Base-by-base conservation (phyloP, 2,888 invertebrate genomes). In the Ochlodes sylvanus region DNA sequence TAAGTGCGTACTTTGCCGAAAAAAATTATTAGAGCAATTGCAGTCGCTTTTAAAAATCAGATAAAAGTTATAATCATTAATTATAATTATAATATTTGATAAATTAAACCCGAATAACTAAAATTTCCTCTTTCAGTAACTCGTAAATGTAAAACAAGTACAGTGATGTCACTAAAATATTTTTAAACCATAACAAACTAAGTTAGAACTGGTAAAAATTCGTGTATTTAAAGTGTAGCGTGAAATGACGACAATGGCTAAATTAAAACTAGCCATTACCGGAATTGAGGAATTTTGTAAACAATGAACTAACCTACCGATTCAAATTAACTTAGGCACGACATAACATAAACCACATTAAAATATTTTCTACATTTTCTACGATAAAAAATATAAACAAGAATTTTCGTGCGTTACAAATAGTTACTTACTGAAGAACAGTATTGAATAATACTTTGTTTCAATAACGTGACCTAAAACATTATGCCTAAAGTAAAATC, bases 401-500 rank as follows among this genome's bases (percentile, higher is more conserved):
- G n/a, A 32, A 1, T 54, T 27, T 54, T 14, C 12, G 12, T 21
- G 14, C 12, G 4, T 32, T n/a, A 15, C 15, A 56, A 56, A 15
- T 15, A 56, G 17, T 34, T 7, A 34, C 2, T 38, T n/a, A n/a
- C n/a, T n/a, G n/a, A n/a, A n/a, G 12, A 50, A 61, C 12, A 34
- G 14, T 5, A 12, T 34, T 55, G 54, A 15, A 66, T 64, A 58
- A 65, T 27, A 62, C 57, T 62, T 63, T 47, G 34, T 67, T 71
- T 63, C 63, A 42, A 69, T 62, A 66, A 63, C 60, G 63, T 75
- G 72, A 74, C 71, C 73, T 70, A 72, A 74, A 75, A 77, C 69
- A 70, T 68, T 70, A 66, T 54, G 71, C 63, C 70, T 70, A 70
- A 74, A 74, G 73, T 73, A 72, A 75, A 77, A 71, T 74, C 72